Evolutionary conservation across 2,797 vertebrate genomes (phyloP).

Genomic region (Centropyge bicolor): DNA sequence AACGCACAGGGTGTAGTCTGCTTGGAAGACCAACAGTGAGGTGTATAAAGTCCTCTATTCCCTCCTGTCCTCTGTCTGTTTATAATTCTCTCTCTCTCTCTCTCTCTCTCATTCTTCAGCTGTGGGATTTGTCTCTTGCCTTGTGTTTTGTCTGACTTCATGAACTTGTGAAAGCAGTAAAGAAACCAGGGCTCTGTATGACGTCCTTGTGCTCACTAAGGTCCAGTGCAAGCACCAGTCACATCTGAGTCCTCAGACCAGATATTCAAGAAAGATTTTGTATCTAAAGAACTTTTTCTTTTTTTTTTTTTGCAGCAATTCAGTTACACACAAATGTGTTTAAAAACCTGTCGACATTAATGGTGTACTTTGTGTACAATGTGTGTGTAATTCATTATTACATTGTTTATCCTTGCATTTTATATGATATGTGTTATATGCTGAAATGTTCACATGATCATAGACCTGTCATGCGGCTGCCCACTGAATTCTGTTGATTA

Average conservation of each 20-base stretch:
- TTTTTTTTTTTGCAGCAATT: not conserved
- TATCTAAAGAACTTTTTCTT: too few relatives aligned
- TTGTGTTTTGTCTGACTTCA: conserved; percentile 14
- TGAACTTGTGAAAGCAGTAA: conserved; percentile 15
- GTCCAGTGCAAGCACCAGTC: not conserved
- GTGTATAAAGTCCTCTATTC: conserved; percentile 15
- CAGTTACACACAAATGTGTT: not conserved
- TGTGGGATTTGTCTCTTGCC: not conserved
- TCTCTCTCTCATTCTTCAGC: not conserved
- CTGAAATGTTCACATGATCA: too few relatives aligned
- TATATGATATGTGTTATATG: too few relatives aligned
- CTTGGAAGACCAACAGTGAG: conserved; percentile 3
- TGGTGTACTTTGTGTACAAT: not conserved
- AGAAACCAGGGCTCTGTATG: not conserved
- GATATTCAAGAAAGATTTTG: not conserved
- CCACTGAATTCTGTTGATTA: not conserved
- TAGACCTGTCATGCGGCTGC: not conserved
- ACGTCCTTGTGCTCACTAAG: not conserved
- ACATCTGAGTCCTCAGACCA: too few relatives aligned
- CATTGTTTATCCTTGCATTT: not conserved
- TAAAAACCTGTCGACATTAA: too few relatives aligned
- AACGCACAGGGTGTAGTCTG: not conserved
- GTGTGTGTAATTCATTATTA: too few relatives aligned
- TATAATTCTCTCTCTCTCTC: not conserved
- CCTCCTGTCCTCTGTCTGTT: conserved; percentile 4